These are phyloP conservation scores for Lordiphosa collinella DNA, from an alignment of 1,140 invertebrate species.

Conservation along the genomic window DNA sequence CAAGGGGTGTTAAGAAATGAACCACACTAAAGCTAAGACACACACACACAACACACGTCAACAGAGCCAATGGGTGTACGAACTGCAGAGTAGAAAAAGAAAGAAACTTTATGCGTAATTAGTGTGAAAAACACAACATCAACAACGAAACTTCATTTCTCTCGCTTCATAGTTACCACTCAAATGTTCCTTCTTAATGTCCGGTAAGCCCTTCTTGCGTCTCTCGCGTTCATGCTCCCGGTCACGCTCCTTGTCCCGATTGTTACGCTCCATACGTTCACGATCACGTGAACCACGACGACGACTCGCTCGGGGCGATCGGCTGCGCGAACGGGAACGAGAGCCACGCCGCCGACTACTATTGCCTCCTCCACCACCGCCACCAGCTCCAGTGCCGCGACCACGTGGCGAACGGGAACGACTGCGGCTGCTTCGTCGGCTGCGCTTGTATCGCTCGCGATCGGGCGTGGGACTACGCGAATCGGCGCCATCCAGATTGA, in stretches of 20 bases:
- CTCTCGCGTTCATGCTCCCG: conserved; percentile 89
- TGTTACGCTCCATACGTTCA: conserved; percentile 82
- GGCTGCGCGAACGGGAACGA: conserved; percentile 79
- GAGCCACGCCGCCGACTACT: conserved; percentile 74
- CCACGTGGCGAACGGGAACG: conserved; percentile 80
- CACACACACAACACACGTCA: conserved; percentile 63
- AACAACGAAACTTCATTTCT: conserved; percentile 4
- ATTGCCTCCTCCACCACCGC: conserved; percentile 34
- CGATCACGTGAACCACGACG: conserved; percentile 81
- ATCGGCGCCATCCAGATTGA: conserved; percentile 82
- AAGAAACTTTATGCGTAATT: conserved; percentile 26
- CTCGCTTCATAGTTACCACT: conserved; percentile 83
- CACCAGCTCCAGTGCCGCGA: conserved; percentile 47
- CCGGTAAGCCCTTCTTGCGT: conserved; percentile 92
- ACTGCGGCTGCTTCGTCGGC: conserved; percentile 80
- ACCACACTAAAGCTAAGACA: conserved; percentile 46
- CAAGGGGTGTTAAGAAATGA: conserved; percentile 12
- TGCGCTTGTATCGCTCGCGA: conserved; percentile 80
- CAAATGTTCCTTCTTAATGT: conserved; percentile 91
- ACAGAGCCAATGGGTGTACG: conserved; percentile 47
- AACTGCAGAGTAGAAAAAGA: conserved; percentile 47
- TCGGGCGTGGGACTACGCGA: conserved; percentile 82
- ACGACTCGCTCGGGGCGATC: conserved; percentile 76
- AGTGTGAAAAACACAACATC: conserved; percentile 7
- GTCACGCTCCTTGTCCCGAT: conserved; percentile 88